Conservation (phyloP, 2,888 invertebrate species). For the Toxonevra muliebris region DNA sequence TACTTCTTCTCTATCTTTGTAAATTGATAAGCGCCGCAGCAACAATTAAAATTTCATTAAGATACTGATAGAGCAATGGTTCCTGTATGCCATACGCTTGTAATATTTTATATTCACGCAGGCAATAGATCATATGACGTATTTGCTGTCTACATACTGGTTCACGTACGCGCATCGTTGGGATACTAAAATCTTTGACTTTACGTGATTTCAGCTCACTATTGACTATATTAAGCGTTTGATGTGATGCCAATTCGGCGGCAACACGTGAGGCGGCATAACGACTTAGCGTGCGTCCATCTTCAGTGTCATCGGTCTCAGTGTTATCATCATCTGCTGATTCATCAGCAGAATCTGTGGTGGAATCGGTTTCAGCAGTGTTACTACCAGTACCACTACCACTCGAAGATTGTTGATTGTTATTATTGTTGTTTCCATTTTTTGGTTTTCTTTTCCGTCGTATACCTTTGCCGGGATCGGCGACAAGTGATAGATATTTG, state of each 20-base stretch:
- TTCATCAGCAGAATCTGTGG: slow-evolving; percentile 55
- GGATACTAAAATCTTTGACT: slow-evolving; percentile 55
- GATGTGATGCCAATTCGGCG: slow-evolving; percentile 53
- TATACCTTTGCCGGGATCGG: slow-evolving; percentile 61
- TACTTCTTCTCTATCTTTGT: slow-evolving; percentile 49
- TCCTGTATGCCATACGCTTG: slow-evolving; percentile 58
- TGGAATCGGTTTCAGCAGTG: slow-evolving; percentile 49
- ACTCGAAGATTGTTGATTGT: slow-evolving; percentile 9
- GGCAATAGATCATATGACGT: slow-evolving; percentile 52
- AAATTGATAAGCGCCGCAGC: slow-evolving; percentile 60
- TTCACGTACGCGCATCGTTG: slow-evolving; percentile 58
- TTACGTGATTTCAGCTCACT: slow-evolving; percentile 58
- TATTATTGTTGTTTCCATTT: slow-evolving; percentile 7
- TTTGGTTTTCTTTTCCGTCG: slow-evolving; percentile 47
- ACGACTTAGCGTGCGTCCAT: slow-evolving; percentile 44
- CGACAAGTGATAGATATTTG: slow-evolving; percentile 60
- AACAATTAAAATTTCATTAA: slow-evolving; percentile 61
- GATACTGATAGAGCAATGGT: slow-evolving; percentile 55
- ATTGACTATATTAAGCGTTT: slow-evolving; percentile 55
- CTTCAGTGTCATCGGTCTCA: slow-evolving; percentile 38
- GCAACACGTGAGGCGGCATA: slow-evolving; percentile 51
- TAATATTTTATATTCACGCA: slow-evolving; percentile 59
- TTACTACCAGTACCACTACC: slow-evolving; percentile 28
- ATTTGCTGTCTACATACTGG: slow-evolving; percentile 60
- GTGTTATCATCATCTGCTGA: slow-evolving; percentile 45